phyloP scores from a whole-genome alignment of 1,140 invertebrate species.

The Goniozus legneri region DNA sequence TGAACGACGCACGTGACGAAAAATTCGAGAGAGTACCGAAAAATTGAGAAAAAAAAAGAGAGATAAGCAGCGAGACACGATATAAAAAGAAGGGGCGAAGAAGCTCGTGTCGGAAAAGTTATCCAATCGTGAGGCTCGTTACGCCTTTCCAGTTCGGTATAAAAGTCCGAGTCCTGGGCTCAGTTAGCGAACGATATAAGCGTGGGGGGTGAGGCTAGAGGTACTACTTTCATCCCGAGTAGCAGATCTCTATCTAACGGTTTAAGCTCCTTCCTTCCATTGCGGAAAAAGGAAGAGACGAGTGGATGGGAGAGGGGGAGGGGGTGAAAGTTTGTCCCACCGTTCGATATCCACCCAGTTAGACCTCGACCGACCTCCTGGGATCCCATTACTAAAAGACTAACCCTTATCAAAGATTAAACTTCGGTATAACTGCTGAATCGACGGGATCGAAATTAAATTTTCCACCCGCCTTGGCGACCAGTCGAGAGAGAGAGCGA shows the following conservation, averaged over 20 bases:
- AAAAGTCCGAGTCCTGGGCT: slow-evolving; percentile 44
- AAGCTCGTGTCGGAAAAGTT: slow-evolving; percentile 47
- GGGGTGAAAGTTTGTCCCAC: slow-evolving; percentile 11
- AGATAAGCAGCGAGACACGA: background rate
- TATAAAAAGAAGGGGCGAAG: background rate
- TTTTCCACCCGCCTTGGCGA: slow-evolving; percentile 45
- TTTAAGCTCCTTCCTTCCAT: slow-evolving; percentile 49
- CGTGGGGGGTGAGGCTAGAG: slow-evolving; percentile 45
- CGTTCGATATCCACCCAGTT: slow-evolving; percentile 14
- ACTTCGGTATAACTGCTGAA: slow-evolving; percentile 60
- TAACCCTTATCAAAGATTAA: slow-evolving; percentile 62
- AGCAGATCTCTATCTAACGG: slow-evolving; percentile 56
- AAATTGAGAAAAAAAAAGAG: slow-evolving; percentile 7
- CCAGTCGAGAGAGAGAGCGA: too few species aligned
- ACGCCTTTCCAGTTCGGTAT: slow-evolving; percentile 41
- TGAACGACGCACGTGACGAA: slow-evolving; percentile 19
- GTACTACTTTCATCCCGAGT: slow-evolving; percentile 50
- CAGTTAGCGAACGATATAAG: slow-evolving; percentile 42
- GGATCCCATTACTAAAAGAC: slow-evolving; percentile 57
- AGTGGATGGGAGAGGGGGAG: background rate
- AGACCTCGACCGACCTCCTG: slow-evolving; percentile 32
- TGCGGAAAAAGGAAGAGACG: background rate
- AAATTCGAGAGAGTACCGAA: slow-evolving; percentile 10
- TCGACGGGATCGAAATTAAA: slow-evolving; percentile 62
- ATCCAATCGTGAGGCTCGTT: slow-evolving; percentile 53